phyloP scores from a whole-genome alignment of 2,113 vertebrate species.

The Nymphicus hollandicus region DNA sequence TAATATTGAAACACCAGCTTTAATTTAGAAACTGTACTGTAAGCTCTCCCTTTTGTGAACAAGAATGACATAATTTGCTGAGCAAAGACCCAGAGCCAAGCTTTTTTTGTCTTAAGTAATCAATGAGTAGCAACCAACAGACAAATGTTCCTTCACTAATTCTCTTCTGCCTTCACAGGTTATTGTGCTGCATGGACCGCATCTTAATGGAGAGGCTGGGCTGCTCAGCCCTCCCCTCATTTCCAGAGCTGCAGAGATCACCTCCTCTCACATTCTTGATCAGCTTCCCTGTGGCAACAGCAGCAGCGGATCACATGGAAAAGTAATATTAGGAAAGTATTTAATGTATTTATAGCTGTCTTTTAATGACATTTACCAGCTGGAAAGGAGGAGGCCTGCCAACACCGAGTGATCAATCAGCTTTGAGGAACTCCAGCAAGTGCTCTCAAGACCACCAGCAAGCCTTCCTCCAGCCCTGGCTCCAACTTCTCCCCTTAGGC shows the following conservation, averaged over 20 bases:
- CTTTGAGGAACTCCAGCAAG: conserved; percentile 59
- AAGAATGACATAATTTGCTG: conserved; percentile 76
- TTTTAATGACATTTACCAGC: conserved; percentile 66
- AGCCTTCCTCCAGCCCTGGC: conserved; percentile 1
- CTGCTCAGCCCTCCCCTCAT: neutral
- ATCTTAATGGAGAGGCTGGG: neutral
- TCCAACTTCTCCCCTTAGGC: neutral
- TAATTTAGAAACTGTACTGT: conserved; percentile 71
- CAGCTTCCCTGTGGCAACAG: conserved; percentile 39
- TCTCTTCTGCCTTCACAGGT: neutral
- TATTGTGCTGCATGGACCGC: neutral
- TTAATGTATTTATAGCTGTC: conserved; percentile 65
- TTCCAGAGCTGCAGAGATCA: neutral
- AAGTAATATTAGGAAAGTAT: conserved; percentile 65
- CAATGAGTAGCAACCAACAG: conserved; percentile 64
- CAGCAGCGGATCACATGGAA: conserved; percentile 53
- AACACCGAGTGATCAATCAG: conserved; percentile 38
- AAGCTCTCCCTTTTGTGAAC: conserved; percentile 72
- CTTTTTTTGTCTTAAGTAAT: conserved; percentile 69
- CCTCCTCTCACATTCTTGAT: conserved; percentile 54
- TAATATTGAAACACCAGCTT: conserved; percentile 77
- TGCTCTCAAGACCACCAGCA: conserved; percentile 52
- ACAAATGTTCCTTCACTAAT: conserved; percentile 44
- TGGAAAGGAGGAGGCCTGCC: conserved; percentile 52
- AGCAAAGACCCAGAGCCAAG: conserved; percentile 70